Conservation (phyloP, 2,888 invertebrate genomes). For the Apodemia hepburni region DNA sequence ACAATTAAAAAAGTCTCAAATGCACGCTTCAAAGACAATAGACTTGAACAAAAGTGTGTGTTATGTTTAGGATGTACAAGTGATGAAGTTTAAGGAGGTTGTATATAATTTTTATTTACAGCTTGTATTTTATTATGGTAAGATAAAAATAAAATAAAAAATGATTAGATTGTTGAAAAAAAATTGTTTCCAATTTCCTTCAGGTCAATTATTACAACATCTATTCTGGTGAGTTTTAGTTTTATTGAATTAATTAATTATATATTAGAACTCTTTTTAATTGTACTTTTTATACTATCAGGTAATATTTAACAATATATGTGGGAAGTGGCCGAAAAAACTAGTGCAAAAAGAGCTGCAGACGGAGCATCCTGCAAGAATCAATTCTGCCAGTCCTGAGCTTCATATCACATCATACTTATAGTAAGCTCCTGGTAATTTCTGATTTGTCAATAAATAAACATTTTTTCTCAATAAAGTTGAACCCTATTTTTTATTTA, state of each 20-base stretch:
- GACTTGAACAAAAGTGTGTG: conserved; percentile 47
- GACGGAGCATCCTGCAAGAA: conserved; percentile 11
- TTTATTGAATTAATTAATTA: conserved; percentile 41
- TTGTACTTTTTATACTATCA: conserved; percentile 45
- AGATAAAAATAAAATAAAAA: conserved; percentile 65
- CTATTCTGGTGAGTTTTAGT: conserved; percentile 61
- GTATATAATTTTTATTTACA: conserved; percentile 70
- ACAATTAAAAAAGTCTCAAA: conserved; percentile 48
- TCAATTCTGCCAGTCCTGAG: conserved; percentile 20
- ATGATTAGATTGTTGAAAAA: conserved; percentile 61
- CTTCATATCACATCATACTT: conserved; percentile 45
- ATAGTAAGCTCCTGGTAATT: conserved; percentile 77
- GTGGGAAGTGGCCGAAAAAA: neutral
- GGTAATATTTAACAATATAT: conserved; percentile 45
- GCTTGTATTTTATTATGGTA: conserved; percentile 64
- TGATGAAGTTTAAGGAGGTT: conserved; percentile 60
- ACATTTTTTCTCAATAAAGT: conserved; percentile 39
- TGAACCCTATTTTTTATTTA: conserved; percentile 39
- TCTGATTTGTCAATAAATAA: conserved; percentile 67
- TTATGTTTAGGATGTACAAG: conserved; percentile 58
- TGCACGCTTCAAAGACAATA: conserved; percentile 45
- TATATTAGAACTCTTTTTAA: conserved; percentile 37
- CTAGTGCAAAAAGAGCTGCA: neutral
- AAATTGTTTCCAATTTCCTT: conserved; percentile 45
- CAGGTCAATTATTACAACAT: conserved; percentile 42